Percentiles rank a stretch among this genome's conserved stretches.
Evolutionary conservation across 2,888 invertebrate species (phyloP).

Genomic region (Diabrotica balteata): DNA sequence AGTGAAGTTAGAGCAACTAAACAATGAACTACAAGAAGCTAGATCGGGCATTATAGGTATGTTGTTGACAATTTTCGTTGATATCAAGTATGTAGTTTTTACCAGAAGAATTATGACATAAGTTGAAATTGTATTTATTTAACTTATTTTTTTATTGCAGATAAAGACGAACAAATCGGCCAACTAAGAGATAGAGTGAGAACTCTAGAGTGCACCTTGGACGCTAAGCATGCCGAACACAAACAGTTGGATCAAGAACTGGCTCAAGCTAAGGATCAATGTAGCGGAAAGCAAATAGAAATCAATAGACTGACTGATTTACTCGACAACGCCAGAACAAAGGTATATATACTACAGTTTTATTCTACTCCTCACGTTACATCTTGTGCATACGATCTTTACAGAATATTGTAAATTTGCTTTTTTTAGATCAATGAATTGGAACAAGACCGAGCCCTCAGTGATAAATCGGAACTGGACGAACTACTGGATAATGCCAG

Average conservation of each 20-base stretch:
- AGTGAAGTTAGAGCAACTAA: slow-evolving; percentile 80
- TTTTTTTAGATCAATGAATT: slow-evolving; percentile 68
- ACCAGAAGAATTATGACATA: too few species aligned
- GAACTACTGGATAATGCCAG: slow-evolving; percentile 72
- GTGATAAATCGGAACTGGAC: slow-evolving; percentile 75
- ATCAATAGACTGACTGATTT: slow-evolving; percentile 77
- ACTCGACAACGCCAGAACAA: slow-evolving; percentile 84
- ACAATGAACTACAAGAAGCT: slow-evolving; percentile 71
- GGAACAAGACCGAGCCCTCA: slow-evolving; percentile 71
- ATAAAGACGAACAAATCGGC: slow-evolving; percentile 69
- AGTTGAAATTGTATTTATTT: background rate
- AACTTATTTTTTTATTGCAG: slow-evolving; percentile 42
- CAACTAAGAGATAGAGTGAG: slow-evolving; percentile 74
- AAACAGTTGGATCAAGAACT: slow-evolving; percentile 77
- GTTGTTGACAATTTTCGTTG: background rate
- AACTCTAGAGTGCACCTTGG: slow-evolving; percentile 75
- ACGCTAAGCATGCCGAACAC: slow-evolving; percentile 77
- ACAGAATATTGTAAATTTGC: background rate
- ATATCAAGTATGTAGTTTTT: too few species aligned
- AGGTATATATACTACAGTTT: slow-evolving; percentile 61
- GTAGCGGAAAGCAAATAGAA: slow-evolving; percentile 80
- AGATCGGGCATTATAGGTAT: slow-evolving; percentile 52
- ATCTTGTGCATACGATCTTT: too few species aligned
- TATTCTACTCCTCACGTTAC: too few species aligned
- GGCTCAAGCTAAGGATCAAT: slow-evolving; percentile 74